phyloP scores from a whole-genome alignment of 1,140 invertebrate genomes.

The honey bee (Apis mellifera) region DNA sequence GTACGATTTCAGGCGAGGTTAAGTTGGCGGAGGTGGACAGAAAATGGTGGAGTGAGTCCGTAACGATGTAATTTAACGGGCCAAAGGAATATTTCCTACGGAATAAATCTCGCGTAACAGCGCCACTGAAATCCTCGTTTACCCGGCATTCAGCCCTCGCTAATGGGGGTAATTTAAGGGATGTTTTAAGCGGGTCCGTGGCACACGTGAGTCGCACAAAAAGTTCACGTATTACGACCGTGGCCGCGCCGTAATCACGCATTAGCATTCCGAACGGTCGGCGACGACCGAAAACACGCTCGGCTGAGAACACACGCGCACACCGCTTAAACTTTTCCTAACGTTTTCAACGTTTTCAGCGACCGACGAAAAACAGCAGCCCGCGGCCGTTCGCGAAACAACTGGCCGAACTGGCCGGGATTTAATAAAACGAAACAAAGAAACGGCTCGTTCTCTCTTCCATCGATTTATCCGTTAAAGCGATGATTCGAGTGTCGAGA shows the following conservation, averaged over 20 bases:
- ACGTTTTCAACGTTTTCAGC: neutral
- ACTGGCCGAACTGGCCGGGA: neutral
- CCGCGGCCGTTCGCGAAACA: neutral
- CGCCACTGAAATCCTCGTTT: constrained; percentile 77
- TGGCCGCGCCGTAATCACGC: constrained; percentile 72
- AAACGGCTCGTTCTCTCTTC: neutral
- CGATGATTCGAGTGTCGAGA: neutral
- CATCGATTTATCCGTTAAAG: neutral
- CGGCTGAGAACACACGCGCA: constrained; percentile 42
- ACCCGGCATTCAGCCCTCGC: constrained; percentile 76
- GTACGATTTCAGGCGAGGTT: constrained; percentile 42
- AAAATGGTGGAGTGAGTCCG: constrained; percentile 37
- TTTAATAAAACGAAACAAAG: constrained; percentile 37
- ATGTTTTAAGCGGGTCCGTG: constrained; percentile 76
- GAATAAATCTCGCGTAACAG: constrained; percentile 80
- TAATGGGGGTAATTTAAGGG: constrained; percentile 81
- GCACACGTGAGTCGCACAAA: constrained; percentile 76
- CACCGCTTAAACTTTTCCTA: constrained; percentile 55
- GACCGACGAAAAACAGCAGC: constrained; percentile 28
- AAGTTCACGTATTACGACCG: constrained; percentile 74
- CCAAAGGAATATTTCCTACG: constrained; percentile 78
- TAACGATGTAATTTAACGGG: constrained; percentile 73
- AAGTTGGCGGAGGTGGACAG: constrained; percentile 25
- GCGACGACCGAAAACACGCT: constrained; percentile 36
- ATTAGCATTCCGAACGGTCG: constrained; percentile 77